Evolutionary conservation across 2,888 invertebrate species (phyloP).

Genomic region (Scaptomyza polygonia): DNA sequence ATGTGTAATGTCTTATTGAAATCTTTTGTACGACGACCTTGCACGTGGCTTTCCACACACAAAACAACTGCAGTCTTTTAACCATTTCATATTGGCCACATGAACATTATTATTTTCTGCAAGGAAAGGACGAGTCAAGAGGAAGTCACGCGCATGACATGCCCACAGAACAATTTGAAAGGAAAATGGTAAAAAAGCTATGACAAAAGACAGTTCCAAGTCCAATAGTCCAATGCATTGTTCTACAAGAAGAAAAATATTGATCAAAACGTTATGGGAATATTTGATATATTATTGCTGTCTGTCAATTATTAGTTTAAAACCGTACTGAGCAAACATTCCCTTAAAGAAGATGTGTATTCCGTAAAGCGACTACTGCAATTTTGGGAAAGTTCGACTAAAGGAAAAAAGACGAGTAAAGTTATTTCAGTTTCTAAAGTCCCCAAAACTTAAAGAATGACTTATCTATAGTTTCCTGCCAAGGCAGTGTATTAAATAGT

Average conservation of each 20-base stretch:
- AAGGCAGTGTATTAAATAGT: conserved; percentile 18
- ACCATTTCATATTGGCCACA: conserved; percentile 56
- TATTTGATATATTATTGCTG: not conserved
- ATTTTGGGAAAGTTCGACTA: no score
- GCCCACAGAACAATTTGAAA: conserved; percentile 30
- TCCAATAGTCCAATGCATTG: not conserved
- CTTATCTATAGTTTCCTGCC: no score
- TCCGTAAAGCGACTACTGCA: no score
- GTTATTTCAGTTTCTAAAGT: no score
- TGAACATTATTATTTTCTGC: conserved; percentile 59
- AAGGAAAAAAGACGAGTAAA: no score
- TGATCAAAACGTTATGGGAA: not conserved
- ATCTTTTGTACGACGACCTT: conserved; percentile 48
- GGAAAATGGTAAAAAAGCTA: conserved; percentile 31
- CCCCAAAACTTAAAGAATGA: no score
- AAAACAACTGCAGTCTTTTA: conserved; percentile 42
- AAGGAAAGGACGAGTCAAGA: not conserved
- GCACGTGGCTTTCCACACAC: conserved; percentile 56
- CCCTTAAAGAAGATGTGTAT: no score
- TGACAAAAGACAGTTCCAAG: conserved; percentile 27
- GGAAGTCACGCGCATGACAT: conserved; percentile 52
- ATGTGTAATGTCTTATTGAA: conserved; percentile 57
- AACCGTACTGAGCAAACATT: no score
- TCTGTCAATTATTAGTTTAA: not conserved
- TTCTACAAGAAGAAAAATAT: not conserved